These are phyloP conservation scores for Euplagia quadripunctaria DNA, from an alignment of 2,888 invertebrate genomes.

Conservation along the genomic window DNA sequence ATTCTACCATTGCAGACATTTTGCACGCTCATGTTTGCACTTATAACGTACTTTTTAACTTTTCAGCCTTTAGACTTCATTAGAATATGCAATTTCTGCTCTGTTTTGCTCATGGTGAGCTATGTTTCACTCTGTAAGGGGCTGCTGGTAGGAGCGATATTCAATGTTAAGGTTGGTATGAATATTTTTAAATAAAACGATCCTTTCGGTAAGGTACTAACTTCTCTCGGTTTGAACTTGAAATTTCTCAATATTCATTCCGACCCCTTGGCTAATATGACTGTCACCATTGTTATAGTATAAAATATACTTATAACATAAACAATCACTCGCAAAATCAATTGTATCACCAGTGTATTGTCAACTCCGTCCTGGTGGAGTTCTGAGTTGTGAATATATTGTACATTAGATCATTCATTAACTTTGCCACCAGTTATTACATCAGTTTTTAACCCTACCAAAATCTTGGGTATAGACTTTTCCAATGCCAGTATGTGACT, in stretches of 20 bases:
- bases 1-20: slow-evolving; percentile 94
- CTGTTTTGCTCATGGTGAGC: slow-evolving; percentile 92
- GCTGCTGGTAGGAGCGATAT: slow-evolving; percentile 93
- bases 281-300: background rate
- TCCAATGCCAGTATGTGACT: too few relatives aligned
- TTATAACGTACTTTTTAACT: slow-evolving; percentile 95
- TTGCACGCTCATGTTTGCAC: slow-evolving; percentile 91
- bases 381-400: too few relatives aligned
- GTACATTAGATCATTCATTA: too few relatives aligned
- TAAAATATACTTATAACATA: background rate
- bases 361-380: too few relatives aligned
- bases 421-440: too few relatives aligned
- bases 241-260: background rate
- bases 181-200: background rate
- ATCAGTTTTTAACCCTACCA: too few relatives aligned
- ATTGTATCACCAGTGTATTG: too few relatives aligned
- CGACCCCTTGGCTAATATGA: background rate
- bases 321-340: too few relatives aligned
- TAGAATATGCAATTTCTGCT: slow-evolving; percentile 91
- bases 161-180: slow-evolving; percentile 90
- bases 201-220: background rate
- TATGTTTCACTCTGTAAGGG: slow-evolving; percentile 96
- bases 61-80: slow-evolving; percentile 93
- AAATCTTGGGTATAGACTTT: too few relatives aligned
- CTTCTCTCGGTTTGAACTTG: background rate